Base-by-base conservation (phyloP, 2,888 invertebrate species). In the Lasioglossum leucozonium region DNA sequence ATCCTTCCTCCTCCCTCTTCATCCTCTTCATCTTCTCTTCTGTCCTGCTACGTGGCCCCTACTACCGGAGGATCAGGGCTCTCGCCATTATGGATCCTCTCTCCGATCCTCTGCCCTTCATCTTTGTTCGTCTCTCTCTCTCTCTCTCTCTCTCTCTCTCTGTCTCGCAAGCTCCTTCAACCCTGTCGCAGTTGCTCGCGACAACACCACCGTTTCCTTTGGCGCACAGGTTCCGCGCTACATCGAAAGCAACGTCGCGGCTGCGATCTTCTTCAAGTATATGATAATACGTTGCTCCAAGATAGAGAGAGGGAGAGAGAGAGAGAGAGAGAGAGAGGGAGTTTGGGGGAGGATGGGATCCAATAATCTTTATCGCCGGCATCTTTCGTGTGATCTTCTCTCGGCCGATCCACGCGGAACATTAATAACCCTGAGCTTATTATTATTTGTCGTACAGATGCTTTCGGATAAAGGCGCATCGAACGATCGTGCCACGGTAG, bases 361-460 rank as follows among this genome's bases (percentile, higher is more conserved):
- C 87, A 89, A 89, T 89, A 89, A 89, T 89, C 79, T 86, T 89
- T 89, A 84, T 89, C 87, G 89, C 78, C 89, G 85, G 89, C 89
- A 79, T 82, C 82, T 81, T 72, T 72, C 81, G 87, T 87, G 77
- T 87, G 89, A 89, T 89, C 86, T 84, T 84, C 79, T 69, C 78
- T 72, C 62, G 62, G 79, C 81, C 86, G 82, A 85, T 89, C 83
- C 80, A 76, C 79, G 71, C 81, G 79, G 75, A 77, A 71, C 86
- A 81, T 88, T 88, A 89, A 89, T 88, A 89, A 89, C 85, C 86
- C 82, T 74, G 86, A 16, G 78, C 81, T 84, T 84, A 87, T 87
- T 89, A 87, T 86, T 89, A 89, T 81, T 89, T 89, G 86, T 86
- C 86, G 86, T 84, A 69, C 78, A 67, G 79, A 84, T 82, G 73